Base-by-base conservation (phyloP, 2,797 vertebrate genomes). In the Phaenicophaeus curvirostris region DNA sequence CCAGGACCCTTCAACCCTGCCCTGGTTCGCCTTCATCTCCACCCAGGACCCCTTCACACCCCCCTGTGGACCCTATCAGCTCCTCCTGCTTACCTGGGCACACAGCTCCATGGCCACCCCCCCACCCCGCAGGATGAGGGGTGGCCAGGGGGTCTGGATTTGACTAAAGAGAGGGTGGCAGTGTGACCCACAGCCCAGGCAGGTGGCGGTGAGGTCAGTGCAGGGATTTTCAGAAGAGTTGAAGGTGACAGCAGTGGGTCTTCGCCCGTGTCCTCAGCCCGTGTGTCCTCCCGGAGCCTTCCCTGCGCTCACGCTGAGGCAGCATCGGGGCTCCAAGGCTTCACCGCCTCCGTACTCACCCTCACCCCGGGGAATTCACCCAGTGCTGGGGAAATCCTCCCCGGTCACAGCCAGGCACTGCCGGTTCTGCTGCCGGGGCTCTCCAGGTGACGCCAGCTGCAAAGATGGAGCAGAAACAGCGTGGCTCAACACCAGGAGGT, bases 271-370 rank as follows among this genome's bases (percentile, higher is more conserved):
- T 46, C 66, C 37, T 58, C 66, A 27, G 42, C 6, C 35, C 2
- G 1, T 1, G 8, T 2, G 20, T 48, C 54, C 20, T 33, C 28
- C 44, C 6, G 2, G 28, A 8, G 7, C 39, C 54, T 28, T 42
- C n/a, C 28, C 11, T 2, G 42, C 2, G 7, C 57, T 71, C 5
- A 1, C 2, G 1, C 0, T n/a, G 5, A 21, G 42, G 58, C 19
- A 5, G 31, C 2, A 11, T 1, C 2, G 14, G 51, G 24, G 37
- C 59, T 23, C 11, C 1, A 6, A 46, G n/a, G 37, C 24, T 35
- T 27, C 7, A 9, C 21, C 0, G 8, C 57, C 46, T 13, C 39
- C 46, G 46, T n/a, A n/a, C n/a, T n/a, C n/a, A n/a, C 16, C 44
- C 44, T 46, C 46, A 46, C 51, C 46, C 15, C 35, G 10, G 58